Conservation (phyloP, 2,888 invertebrate genomes). For the Iselma pallidipennis region DNA sequence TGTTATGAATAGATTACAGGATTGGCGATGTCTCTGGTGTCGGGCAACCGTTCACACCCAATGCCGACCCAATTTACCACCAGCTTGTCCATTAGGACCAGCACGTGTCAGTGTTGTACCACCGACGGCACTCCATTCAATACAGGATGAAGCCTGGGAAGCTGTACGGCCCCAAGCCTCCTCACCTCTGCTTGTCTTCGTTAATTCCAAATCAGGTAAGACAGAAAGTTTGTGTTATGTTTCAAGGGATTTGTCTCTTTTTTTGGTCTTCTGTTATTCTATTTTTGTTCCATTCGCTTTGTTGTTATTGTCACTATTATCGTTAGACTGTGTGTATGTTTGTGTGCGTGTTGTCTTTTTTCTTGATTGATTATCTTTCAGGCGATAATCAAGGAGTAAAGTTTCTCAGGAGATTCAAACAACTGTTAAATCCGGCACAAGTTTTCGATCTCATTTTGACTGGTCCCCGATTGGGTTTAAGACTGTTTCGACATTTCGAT, state of each 20-base stretch:
- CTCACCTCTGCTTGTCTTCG: slow-evolving; percentile 89
- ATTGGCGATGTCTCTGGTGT: slow-evolving; percentile 98
- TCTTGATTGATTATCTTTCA: no score
- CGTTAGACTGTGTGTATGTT: no score
- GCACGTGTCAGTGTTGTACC: slow-evolving; percentile 92
- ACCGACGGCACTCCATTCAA: slow-evolving; percentile 89
- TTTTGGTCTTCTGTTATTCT: no score
- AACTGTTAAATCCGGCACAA: slow-evolving; percentile 94
- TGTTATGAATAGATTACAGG: slow-evolving; percentile 71
- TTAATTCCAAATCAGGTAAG: slow-evolving; percentile 90
- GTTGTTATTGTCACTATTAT: neutral
- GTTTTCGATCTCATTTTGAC: slow-evolving; percentile 95
- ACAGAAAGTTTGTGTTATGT: neutral
- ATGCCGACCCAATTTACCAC: slow-evolving; percentile 79
- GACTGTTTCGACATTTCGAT: slow-evolving; percentile 92
- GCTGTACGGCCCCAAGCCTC: slow-evolving; percentile 70
- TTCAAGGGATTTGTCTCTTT: no score
- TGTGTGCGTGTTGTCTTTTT: no score
- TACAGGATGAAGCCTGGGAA: slow-evolving; percentile 92
- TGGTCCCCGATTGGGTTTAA: slow-evolving; percentile 80
- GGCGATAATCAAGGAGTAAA: slow-evolving; percentile 98
- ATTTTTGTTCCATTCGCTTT: neutral
- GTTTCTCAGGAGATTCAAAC: slow-evolving; percentile 92
- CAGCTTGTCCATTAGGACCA: slow-evolving; percentile 84
- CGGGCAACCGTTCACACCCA: slow-evolving; percentile 89